phyloP scores from a whole-genome alignment of 2,797 vertebrate species.

The Sebastes itinus region DNA sequence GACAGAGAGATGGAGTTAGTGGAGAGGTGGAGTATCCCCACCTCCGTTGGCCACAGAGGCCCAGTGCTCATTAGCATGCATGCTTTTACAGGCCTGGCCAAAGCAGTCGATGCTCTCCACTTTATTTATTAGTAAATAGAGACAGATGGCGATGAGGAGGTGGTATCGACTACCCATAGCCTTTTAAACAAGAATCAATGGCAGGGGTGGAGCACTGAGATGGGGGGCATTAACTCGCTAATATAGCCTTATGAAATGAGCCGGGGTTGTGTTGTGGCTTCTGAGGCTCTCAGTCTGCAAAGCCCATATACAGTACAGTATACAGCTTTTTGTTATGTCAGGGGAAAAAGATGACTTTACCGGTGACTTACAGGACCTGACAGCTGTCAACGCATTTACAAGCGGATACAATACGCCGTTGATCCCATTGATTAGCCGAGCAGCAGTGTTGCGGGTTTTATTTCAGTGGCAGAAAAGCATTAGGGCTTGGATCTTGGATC shows the following conservation, averaged over 20 bases:
- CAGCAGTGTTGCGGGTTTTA: conserved; percentile 81
- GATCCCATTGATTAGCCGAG: conserved; percentile 84
- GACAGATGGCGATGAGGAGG: conserved; percentile 89
- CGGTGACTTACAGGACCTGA: conserved; percentile 23
- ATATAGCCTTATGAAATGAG: conserved; percentile 80
- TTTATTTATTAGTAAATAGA: conserved; percentile 99
- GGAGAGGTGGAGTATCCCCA: conserved; percentile 47
- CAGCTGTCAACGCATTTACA: conserved; percentile 59
- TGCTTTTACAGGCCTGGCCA: conserved; percentile 92
- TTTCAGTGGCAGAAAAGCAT: conserved; percentile 84
- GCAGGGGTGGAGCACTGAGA: conserved; percentile 75
- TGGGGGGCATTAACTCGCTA: conserved; percentile 79
- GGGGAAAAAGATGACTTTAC: conserved; percentile 3
- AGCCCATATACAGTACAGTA: not conserved
- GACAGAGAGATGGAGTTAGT: conserved; percentile 48
- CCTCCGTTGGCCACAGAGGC: conserved; percentile 80
- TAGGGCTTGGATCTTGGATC: conserved; percentile 75
- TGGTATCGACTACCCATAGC: conserved; percentile 92
- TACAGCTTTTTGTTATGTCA: not conserved
- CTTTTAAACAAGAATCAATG: conserved; percentile 89
- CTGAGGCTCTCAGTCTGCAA: not conserved
- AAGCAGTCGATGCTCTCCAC: conserved; percentile 92
- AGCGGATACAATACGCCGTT: conserved; percentile 74
- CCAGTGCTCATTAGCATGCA: conserved; percentile 92
- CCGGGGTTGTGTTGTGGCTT: conserved; percentile 14